Evolutionary conservation across 2,113 vertebrate species (phyloP).

Genomic region (Fregetta grallaria): DNA sequence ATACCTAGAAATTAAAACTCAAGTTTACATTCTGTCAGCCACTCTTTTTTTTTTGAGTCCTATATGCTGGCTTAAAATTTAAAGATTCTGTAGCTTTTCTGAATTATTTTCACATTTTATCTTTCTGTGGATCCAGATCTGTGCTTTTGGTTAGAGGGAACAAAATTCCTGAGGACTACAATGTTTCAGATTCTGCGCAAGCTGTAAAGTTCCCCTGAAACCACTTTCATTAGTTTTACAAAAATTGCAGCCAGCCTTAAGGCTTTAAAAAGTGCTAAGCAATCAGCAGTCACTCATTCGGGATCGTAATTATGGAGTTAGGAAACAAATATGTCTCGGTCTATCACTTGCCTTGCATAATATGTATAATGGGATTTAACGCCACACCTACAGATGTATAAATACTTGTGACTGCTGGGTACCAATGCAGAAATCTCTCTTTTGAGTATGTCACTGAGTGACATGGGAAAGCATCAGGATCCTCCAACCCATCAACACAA

Average conservation of each 20-base stretch:
- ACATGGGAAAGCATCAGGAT: not conserved
- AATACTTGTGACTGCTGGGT: not conserved
- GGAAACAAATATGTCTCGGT: constrained; percentile 42
- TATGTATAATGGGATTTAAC: not conserved
- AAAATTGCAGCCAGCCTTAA: constrained; percentile 53
- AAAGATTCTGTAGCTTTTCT: not conserved
- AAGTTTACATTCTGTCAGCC: not conserved
- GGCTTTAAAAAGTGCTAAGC: constrained; percentile 62
- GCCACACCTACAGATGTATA: constrained; percentile 21
- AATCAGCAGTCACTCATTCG: constrained; percentile 56
- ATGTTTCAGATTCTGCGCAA: constrained; percentile 17
- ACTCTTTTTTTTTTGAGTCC: not conserved
- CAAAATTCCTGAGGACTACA: not conserved
- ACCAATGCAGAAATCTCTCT: not conserved
- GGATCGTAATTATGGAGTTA: constrained; percentile 48
- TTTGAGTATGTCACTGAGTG: not conserved
- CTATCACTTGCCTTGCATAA: constrained; percentile 39
- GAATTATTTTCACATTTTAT: not conserved
- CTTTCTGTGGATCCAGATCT: not conserved
- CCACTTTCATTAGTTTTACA: constrained; percentile 52
- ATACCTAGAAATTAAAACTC: not conserved
- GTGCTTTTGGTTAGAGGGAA: not conserved
- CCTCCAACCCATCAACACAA: not conserved
- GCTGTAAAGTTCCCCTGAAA: constrained; percentile 49
- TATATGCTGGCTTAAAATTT: not conserved